These are phyloP conservation scores for Chloroclystis v-ata DNA, from an alignment of 2,888 invertebrate genomes.

Conservation along the genomic window DNA sequence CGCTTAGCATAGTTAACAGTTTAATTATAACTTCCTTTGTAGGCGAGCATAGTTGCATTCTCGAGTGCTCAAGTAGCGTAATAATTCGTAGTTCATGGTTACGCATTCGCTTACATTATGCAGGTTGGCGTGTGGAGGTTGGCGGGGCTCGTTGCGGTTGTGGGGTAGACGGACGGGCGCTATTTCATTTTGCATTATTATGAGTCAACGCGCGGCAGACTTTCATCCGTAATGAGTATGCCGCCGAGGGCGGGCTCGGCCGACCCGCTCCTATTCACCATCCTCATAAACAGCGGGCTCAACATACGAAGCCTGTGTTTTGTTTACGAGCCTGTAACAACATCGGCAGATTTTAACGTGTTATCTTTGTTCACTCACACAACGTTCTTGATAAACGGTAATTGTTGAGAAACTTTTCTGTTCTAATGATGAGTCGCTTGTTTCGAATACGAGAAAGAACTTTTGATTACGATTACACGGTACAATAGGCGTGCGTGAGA, in stretches of 20 bases:
- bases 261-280: slow-evolving; percentile 43
- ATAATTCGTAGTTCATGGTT: slow-evolving; percentile 60
- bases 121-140: slow-evolving; percentile 37
- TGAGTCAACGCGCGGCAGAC: slow-evolving; percentile 49
- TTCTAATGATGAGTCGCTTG: slow-evolving; percentile 50
- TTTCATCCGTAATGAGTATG: slow-evolving; percentile 64
- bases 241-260: slow-evolving; percentile 37
- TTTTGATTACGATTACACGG: slow-evolving; percentile 64
- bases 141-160: slow-evolving; percentile 51
- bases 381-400: slow-evolving; percentile 32
- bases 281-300: slow-evolving; percentile 44
- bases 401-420: slow-evolving; percentile 55
- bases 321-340: slow-evolving; percentile 14
- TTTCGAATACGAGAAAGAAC: slow-evolving; percentile 54
- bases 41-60: slow-evolving; percentile 30
- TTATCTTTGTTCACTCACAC: slow-evolving; percentile 25
- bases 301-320: slow-evolving; percentile 31
- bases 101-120: slow-evolving; percentile 48
- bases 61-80: slow-evolving; percentile 28
- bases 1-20: slow-evolving; percentile 23
- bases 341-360: slow-evolving; percentile 6
- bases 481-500: slow-evolving; percentile 68
- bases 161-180: slow-evolving; percentile 50
- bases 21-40: slow-evolving; percentile 29
- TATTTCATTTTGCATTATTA: slow-evolving; percentile 67